Conservation (phyloP, 2,888 invertebrate genomes). For the Glaucopsyche alexis region DNA sequence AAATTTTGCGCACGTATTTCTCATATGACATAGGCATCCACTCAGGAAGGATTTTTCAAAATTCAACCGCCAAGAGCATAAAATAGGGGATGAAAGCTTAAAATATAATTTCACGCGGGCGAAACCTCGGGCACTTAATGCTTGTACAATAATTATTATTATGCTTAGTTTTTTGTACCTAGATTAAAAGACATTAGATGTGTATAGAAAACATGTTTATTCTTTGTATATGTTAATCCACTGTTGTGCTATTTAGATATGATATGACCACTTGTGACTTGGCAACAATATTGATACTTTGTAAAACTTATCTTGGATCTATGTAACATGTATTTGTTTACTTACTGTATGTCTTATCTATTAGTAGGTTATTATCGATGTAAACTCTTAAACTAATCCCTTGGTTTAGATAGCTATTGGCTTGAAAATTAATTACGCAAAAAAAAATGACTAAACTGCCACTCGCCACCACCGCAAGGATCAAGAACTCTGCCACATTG, state of each 20-base stretch:
- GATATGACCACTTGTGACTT: not conserved
- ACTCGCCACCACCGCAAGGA: no score
- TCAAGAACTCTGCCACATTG: no score
- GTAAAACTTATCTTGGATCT: not conserved
- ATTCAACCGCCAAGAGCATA: no score
- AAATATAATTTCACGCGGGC: no score
- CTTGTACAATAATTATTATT: no score
- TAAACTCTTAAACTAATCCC: constrained; percentile 11
- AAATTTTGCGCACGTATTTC: no score
- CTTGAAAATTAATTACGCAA: not conserved
- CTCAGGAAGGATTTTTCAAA: no score
- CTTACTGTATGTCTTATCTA: not conserved
- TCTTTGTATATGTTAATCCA: not conserved
- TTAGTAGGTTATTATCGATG: not conserved
- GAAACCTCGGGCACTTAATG: no score
- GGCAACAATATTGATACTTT: not conserved
- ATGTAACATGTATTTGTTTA: constrained; percentile 1
- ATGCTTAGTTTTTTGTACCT: not conserved
- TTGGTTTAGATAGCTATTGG: not conserved
- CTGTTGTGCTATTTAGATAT: constrained; percentile 7
- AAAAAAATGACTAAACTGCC: not conserved
- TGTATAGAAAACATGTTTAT: not conserved
- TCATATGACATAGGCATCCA: no score
- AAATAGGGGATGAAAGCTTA: no score
- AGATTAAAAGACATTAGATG: not conserved